Percentiles rank a stretch among this genome's conserved stretches.
Evolutionary conservation across 2,113 vertebrate species (phyloP).

Genomic region (Phocoena sinus): DNA sequence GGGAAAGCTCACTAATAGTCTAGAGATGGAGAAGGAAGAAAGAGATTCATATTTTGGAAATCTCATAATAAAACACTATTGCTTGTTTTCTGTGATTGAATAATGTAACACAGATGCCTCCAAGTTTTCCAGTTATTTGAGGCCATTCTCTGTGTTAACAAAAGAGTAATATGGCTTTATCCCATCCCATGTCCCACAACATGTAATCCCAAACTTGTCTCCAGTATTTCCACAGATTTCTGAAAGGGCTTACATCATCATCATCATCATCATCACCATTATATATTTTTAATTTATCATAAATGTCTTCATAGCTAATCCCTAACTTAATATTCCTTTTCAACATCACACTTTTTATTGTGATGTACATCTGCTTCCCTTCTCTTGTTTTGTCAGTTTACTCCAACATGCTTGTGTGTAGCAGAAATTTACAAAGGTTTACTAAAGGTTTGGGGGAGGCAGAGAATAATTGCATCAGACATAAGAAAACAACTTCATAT

Average conservation of each 20-base stretch:
- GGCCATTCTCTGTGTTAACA: neutral
- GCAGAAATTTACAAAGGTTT: neutral
- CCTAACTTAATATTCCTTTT: neutral
- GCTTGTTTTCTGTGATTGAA: neutral
- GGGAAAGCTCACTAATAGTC: neutral
- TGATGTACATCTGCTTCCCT: neutral
- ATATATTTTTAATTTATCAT: neutral
- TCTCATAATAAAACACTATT: neutral
- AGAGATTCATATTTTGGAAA: neutral
- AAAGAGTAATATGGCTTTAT: neutral
- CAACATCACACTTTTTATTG: neutral
- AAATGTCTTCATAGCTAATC: neutral
- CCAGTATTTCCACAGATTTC: neutral
- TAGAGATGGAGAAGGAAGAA: neutral
- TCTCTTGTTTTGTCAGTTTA: neutral
- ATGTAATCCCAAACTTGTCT: neutral
- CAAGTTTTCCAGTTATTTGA: neutral
- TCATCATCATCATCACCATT: neutral
- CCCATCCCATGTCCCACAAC: neutral
- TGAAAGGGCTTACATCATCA: neutral
- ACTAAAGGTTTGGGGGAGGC: neutral
- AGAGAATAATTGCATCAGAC: neutral
- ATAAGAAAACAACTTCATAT: neutral
- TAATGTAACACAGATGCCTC: neutral
- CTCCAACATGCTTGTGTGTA: neutral